Base-by-base conservation (phyloP, 2,113 vertebrate genomes). In the Chelonoidis abingdonii region DNA sequence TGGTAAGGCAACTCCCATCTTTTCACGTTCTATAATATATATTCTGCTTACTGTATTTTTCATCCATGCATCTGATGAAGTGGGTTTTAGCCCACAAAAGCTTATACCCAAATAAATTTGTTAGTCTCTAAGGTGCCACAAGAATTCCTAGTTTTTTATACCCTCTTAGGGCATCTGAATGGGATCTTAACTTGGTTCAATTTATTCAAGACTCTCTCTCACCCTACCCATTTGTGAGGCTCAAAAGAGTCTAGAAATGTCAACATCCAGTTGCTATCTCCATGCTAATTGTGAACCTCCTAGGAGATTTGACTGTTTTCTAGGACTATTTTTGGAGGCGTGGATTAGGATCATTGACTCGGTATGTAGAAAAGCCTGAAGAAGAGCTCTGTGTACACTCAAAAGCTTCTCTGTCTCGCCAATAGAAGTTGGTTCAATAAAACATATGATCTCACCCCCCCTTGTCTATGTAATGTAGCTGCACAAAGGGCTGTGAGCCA, bases 381-480 rank as follows among this genome's bases (percentile, higher is more conserved):
- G 65, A 38, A 72, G 35, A 72, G n/a, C 65, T 10, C 35, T n/a
- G 8, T 38, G n/a, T 22, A 38, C 3, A 9, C n/a, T 22, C 21
- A 5, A 72, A 72, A 72, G 17, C n/a, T 22, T 65, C 31, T 65
- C 31, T 69, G 17, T 72, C 17, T 69, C 31, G 7, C 62, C 62
- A 69, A 69, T 8, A 89, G 80, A 49, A 76, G 41, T 53, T 84
- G 83, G 21, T 81, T 88, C 81, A 88, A 79, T 75, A 78, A 89
- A 92, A 38, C 31, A 24, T 3, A 3, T 69, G n/a, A n/a, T 21
- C 35, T 69, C 35, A 7, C 2, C 9, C n/a, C 35, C 50, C 50
- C 50, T 49, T 38, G 9, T 72, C 53, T 86, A 62, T 56, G 78
- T 91, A 83, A 79, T 47, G 41, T n/a, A 91, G 88, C 79, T 96